These are phyloP conservation scores for Drosophila athabasca DNA, from an alignment of 1,140 invertebrate species.

Conservation along the genomic window DNA sequence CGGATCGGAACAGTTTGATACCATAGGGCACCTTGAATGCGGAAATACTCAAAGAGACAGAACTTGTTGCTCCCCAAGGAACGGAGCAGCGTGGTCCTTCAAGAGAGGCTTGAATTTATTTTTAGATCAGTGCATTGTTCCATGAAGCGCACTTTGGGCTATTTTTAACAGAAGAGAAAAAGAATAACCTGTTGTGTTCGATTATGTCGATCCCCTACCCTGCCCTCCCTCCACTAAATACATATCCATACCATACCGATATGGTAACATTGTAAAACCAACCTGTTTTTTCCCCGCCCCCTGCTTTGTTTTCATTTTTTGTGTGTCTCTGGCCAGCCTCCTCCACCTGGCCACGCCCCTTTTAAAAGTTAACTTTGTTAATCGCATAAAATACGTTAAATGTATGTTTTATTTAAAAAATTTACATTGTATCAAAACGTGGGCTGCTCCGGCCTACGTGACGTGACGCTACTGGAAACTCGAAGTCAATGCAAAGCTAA, in stretches of 20 bases:
- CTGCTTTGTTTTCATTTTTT: conserved; percentile 39
- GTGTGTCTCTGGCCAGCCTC: conserved; percentile 5
- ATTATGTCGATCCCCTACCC: not conserved
- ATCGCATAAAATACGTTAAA: conserved; percentile 32
- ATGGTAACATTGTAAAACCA: conserved; percentile 12
- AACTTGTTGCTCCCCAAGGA: conserved; percentile 36
- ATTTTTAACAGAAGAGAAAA: conserved; percentile 33
- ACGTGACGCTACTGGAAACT: conserved; percentile 27
- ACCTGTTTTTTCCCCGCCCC: conserved; percentile 58
- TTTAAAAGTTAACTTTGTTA: conserved; percentile 35
- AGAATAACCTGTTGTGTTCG: conserved; percentile 48
- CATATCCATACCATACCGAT: not conserved
- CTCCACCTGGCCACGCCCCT: conserved; percentile 26
- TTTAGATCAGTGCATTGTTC: conserved; percentile 39
- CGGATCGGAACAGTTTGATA: conserved; percentile 24
- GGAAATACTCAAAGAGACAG: not conserved
- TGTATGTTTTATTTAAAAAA: conserved; percentile 50
- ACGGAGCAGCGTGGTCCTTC: not conserved
- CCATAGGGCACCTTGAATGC: conserved; percentile 10
- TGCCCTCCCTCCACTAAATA: not conserved
- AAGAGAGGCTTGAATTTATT: conserved; percentile 12
- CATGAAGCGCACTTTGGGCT: conserved; percentile 25
- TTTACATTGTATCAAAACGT: conserved; percentile 43
- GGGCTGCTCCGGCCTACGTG: conserved; percentile 59
- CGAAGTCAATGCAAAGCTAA: conserved; percentile 5